Conservation (phyloP, 2,888 invertebrate species). For the Volucella bombylans region DNA sequence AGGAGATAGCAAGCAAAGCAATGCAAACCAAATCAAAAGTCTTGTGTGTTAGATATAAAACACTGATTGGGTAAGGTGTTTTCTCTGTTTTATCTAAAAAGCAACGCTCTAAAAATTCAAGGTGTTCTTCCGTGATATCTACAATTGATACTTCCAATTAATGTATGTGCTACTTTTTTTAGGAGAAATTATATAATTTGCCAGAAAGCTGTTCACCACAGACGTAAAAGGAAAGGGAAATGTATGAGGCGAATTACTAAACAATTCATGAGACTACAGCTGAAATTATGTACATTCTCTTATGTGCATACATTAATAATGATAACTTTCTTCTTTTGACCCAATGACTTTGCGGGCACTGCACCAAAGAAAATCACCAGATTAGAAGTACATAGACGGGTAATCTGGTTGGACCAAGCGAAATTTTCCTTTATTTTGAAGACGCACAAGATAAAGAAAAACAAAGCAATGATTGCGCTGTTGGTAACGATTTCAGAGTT, state of each 20-base stretch:
- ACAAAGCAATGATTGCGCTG: conserved; percentile 6
- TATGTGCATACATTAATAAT: not conserved
- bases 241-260: too few relatives aligned
- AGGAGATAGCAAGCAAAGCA: not conserved
- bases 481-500: not conserved
- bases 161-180: too few relatives aligned
- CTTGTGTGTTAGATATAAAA: not conserved
- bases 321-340: conserved; percentile 41
- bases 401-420: not conserved
- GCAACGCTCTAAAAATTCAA: conserved; percentile 10
- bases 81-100: conserved; percentile 35
- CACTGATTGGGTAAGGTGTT: not conserved
- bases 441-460: not conserved
- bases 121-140: conserved; percentile 1
- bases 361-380: conserved; percentile 25
- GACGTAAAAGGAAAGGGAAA: too few relatives aligned
- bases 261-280: not conserved
- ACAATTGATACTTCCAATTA: not conserved
- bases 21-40: not conserved
- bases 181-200: too few relatives aligned
- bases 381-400: not conserved
- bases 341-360: conserved; percentile 46
- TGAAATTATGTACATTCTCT: conserved; percentile 8
- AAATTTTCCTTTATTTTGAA: conserved; percentile 10
- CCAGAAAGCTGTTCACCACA: too few relatives aligned